Conservation (phyloP, 2,888 invertebrate species). For the Biston betularia region DNA sequence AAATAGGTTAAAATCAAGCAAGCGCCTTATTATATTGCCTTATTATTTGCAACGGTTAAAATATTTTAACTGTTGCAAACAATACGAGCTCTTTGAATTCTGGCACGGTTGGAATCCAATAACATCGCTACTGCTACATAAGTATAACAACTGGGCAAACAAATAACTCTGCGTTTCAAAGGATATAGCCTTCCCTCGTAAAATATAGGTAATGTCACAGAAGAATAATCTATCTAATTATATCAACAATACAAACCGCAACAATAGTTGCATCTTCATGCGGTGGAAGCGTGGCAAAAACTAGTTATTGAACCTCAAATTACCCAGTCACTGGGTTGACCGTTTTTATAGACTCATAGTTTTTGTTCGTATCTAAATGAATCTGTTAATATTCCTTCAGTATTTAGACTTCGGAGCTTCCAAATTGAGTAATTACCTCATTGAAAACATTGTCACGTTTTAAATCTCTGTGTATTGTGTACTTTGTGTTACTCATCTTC, state of each 20-base stretch:
- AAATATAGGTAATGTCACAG: conserved; percentile 5
- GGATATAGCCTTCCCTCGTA: conserved; percentile 2
- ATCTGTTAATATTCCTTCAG: conserved; percentile 5
- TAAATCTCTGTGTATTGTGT: conserved; percentile 2
- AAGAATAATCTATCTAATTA: not conserved
- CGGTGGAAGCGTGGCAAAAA: conserved; percentile 6
- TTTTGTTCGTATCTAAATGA: conserved; percentile 9
- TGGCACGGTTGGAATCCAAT: conserved; percentile 37
- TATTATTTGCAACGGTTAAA: not conserved
- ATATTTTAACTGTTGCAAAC: not conserved
- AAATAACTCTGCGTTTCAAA: conserved; percentile 31
- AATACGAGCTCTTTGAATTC: not conserved
- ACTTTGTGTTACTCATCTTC: conserved; percentile 29
- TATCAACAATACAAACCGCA: not conserved
- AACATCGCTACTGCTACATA: conserved; percentile 34
- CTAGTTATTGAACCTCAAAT: not conserved
- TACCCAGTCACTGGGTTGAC: not conserved
- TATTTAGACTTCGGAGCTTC: conserved; percentile 2
- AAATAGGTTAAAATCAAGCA: not conserved
- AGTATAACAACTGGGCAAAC: conserved; percentile 45
- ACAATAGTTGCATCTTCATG: conserved; percentile 6
- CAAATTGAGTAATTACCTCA: conserved; percentile 20
- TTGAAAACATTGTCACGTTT: conserved; percentile 18
- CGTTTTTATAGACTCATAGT: conserved; percentile 1
- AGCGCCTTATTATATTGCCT: not conserved